Evolutionary conservation across 2,888 invertebrate species (phyloP), one percentile per base, ranked within the genome.

Genomic region (Pteria penguin): DNA sequence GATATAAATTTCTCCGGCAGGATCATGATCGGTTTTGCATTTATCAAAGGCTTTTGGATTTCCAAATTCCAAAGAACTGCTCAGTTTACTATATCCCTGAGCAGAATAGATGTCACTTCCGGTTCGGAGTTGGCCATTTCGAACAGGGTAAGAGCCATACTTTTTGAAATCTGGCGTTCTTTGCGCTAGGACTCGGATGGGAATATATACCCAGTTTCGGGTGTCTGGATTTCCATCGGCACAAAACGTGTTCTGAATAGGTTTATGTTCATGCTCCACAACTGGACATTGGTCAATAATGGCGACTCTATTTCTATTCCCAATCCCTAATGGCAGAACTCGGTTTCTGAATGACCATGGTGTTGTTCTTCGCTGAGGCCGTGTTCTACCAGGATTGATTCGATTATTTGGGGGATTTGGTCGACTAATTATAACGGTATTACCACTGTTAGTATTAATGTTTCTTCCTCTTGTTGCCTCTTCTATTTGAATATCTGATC

Each of bases 211-310:
- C 88, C 88, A 89, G 60, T 85, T 78, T 31, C 73, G 76, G 0
- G 76, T 82, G 61, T 88, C 88, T 63, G 87, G 85, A 8, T 76
- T 75, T 1, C 86, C 84, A 63, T 87, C 81, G 36, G 85, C 75
- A 71, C 87, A 88, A 73, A 84, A 89, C 5, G 78, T 83, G 70
- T 89, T 89, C 73, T 89, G 88, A 29, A 80, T 76, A 0, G 84
- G 84, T 58, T 70, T 77, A 26, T 70, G 76, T 4, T 71, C 72
- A 2, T 61, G 27, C 32, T 22, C 22, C n/a, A 22, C 18, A n/a
- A 31, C 36, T 1, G 33, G 36, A 26, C 61, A 61, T 61, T 70
- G 60, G 29, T 61, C 60, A 22, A 70, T 70, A 18, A 60, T 27
- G 3, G 5, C n/a, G 63, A 63, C 24, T 58, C 22, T 58, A 22